Evolutionary conservation across 2,888 invertebrate genomes (phyloP), one percentile per base, ranked within the genome.

Genomic region (Lithophane leautieri): DNA sequence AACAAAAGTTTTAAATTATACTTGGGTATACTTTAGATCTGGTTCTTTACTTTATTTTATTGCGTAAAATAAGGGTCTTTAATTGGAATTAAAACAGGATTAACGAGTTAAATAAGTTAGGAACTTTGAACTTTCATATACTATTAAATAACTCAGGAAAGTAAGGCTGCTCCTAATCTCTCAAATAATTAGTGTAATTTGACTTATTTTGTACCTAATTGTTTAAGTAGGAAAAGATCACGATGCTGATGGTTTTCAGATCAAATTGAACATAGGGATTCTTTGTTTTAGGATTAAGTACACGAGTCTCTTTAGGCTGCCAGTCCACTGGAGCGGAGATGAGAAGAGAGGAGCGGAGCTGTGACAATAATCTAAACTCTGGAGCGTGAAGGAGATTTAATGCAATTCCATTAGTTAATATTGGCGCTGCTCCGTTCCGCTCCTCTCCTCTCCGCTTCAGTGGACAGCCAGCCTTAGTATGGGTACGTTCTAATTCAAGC

Each of bases 1-100:
- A 42, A 56, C 65, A n/a, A 40, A 82, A 69, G 50, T 71, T 83
- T 62, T 67, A 71, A 65, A 68, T 83, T 50, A 71, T 54, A 58
- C 52, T 81, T 79, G 50, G 22, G 40, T 66, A 40, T 47, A 75
- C 44, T 75, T 73, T 50, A 56, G 50, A 50, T 50, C 42, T 72
- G 34, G 56, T 52, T 63, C 25, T 63, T 60, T 80, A 22, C 60
- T 70, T 70, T 68, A 25, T 80, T 74, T 74, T 50, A 79, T 67
- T 63, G 47, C 67, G 25, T 65, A 52, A 60, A 70, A 70, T 83
- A 40, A 42, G 19, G 60, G 60, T 34, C 67, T 63, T 70, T 60
- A 66, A 54, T 58, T 62, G 14, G 14, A 67, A 63, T 61, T 60
- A 54, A 79, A 70, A 69, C 70, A 67, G 47, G 50, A 81, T 83